Percentiles rank a stretch among this genome's conserved stretches.
phyloP scores from a whole-genome alignment of 1,140 invertebrate species.

The Zaprionus tsacasi region DNA sequence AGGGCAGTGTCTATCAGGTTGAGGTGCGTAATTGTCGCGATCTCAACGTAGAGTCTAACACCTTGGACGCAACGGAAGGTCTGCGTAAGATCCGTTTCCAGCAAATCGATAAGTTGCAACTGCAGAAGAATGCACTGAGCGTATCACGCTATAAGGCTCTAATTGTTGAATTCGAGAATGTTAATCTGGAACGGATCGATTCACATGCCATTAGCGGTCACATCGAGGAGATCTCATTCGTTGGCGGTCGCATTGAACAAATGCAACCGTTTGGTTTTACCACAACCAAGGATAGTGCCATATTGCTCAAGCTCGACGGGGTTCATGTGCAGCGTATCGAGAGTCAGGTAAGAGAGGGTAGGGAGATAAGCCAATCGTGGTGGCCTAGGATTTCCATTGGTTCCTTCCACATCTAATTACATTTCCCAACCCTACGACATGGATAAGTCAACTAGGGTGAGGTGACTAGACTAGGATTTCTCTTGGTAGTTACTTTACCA shows the following conservation, averaged over 20 bases:
- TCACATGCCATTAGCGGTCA: constrained; percentile 89
- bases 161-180: constrained; percentile 76
- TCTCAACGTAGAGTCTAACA: constrained; percentile 60
- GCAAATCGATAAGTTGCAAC: constrained; percentile 85
- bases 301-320: constrained; percentile 72
- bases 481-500: no score
- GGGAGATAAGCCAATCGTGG: no score
- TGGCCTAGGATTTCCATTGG: no score
- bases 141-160: constrained; percentile 71
- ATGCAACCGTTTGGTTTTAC: constrained; percentile 90
- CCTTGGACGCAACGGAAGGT: constrained; percentile 84
- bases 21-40: constrained; percentile 73
- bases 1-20: constrained; percentile 64
- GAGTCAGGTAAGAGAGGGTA: constrained; percentile 85
- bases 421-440: no score
- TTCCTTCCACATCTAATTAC: no score
- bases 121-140: constrained; percentile 77
- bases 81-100: constrained; percentile 85
- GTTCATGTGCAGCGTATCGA: constrained; percentile 86
- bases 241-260: constrained; percentile 86
- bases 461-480: no score
- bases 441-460: no score
- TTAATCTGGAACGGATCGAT: constrained; percentile 86
- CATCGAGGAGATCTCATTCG: constrained; percentile 88
- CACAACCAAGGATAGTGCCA: constrained; percentile 84